Evolutionary conservation across 2,797 vertebrate genomes (phyloP), one percentile per base, ranked within the genome.

Genomic region (Hozukius guyotensis): DNA sequence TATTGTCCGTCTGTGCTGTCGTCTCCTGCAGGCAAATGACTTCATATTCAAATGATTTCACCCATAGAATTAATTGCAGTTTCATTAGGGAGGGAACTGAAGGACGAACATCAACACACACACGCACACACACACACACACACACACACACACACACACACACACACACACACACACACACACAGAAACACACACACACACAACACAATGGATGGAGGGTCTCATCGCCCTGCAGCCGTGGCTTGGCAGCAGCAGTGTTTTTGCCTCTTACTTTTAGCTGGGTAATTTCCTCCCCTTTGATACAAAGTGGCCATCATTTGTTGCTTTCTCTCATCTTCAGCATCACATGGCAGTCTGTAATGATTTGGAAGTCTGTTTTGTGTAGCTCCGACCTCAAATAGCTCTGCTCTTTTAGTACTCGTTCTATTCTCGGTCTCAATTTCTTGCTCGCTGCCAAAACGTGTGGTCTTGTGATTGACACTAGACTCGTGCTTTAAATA

Each of bases 21-120:
- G 32, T 81, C n/a, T 78, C 66, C 60, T 65, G 88, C 61, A 84
- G 73, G 59, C 81, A 88, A 87, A 89, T 79, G 0, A 71, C 81
- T 91, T 86, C 27, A 85, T 77, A 80, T 86, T 90, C 57, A 88
- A 81, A 85, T 82, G 55, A 76, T 87, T 79, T 87, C 77, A 76
- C 67, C 80, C 86, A 64, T 57, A 55, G 38, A 90, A 67, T 82
- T 78, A 87, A 90, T 90, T 71, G 63, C 18, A 25, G 56, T 88
- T 92, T 91, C 64, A 90, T 89, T 85, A 84, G 71, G 25, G 65
- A 84, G 49, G 72, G 52, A 83, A 89, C 25, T 75, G 60, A 78
- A 75, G 75, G 74, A 77, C 14, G 59, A 75, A 78, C 75, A 68
- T 86, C 49, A 24, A 61, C 65, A 38, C 25, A 12, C 61, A 24